These are phyloP conservation scores for Harmothoe impar DNA, from an alignment of 2,888 invertebrate species.

Conservation along the genomic window DNA sequence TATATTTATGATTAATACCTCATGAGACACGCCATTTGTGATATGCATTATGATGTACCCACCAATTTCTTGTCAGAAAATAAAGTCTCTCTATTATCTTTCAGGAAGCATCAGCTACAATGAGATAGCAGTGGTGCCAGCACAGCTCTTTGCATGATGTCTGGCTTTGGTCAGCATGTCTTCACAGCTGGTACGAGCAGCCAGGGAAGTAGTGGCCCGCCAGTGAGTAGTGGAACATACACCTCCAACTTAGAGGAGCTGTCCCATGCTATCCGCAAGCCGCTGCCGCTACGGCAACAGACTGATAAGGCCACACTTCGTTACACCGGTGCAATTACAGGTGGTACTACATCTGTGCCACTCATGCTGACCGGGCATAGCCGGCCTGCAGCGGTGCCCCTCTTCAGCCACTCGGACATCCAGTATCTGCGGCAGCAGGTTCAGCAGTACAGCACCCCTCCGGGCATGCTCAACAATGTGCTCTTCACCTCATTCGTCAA, in stretches of 20 bases:
- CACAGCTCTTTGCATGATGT: neutral
- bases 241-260: neutral
- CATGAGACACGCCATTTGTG: neutral
- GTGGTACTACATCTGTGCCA: neutral
- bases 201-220: neutral
- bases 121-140: conserved; percentile 13
- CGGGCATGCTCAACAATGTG: neutral
- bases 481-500: conserved; percentile 46
- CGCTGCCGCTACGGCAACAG: conserved; percentile 31
- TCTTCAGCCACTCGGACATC: conserved; percentile 56
- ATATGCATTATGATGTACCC: neutral
- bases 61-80: neutral
- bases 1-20: neutral
- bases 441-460: conserved; percentile 21
- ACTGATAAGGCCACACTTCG: conserved; percentile 37
- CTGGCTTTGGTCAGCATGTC: conserved; percentile 16
- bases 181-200: neutral
- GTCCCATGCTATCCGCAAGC: neutral
- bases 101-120: neutral
- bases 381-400: conserved; percentile 42
- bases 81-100: neutral
- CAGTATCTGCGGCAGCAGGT: conserved; percentile 59
- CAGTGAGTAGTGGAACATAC: neutral
- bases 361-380: conserved; percentile 11
- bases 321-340: neutral